These are phyloP conservation scores for Mus spicilegus DNA, from an alignment of 2,113 vertebrate genomes.

Conservation along the genomic window DNA sequence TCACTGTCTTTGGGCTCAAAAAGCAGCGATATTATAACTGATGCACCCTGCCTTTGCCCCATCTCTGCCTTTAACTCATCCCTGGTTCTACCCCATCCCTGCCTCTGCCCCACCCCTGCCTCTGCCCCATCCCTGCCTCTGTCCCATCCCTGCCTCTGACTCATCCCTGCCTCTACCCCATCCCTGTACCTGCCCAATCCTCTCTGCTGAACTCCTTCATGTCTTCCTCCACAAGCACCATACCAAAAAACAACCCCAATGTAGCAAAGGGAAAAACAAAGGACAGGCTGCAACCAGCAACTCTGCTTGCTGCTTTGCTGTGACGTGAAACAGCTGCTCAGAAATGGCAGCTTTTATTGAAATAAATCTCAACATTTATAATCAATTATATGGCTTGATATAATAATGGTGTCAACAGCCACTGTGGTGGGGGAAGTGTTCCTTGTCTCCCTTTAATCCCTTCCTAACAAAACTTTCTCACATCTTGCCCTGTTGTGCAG, in stretches of 20 bases:
- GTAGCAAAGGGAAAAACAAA: conserved; percentile 35
- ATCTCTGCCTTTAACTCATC: background rate
- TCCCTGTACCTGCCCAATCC: no score
- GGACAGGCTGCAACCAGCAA: background rate
- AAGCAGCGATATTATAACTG: background rate
- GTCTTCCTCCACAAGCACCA: background rate
- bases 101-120: no score
- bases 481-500: background rate
- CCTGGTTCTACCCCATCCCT: no score
- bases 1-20: background rate
- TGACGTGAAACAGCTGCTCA: conserved; percentile 65
- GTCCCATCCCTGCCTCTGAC: background rate
- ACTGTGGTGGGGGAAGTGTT: background rate
- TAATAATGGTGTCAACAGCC: conserved; percentile 32
- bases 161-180: background rate
- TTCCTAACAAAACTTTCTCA: conserved; percentile 34
- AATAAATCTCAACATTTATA: conserved; percentile 62
- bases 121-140: background rate
- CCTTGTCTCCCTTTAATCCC: conserved; percentile 3
- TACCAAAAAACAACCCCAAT: background rate
- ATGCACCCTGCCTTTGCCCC: background rate
- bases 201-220: background rate
- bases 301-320: conserved; percentile 30
- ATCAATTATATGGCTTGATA: conserved; percentile 50
- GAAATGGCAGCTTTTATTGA: conserved; percentile 67